Base-by-base conservation (phyloP, 2,888 invertebrate genomes). In the Bhutanitis thaidina region DNA sequence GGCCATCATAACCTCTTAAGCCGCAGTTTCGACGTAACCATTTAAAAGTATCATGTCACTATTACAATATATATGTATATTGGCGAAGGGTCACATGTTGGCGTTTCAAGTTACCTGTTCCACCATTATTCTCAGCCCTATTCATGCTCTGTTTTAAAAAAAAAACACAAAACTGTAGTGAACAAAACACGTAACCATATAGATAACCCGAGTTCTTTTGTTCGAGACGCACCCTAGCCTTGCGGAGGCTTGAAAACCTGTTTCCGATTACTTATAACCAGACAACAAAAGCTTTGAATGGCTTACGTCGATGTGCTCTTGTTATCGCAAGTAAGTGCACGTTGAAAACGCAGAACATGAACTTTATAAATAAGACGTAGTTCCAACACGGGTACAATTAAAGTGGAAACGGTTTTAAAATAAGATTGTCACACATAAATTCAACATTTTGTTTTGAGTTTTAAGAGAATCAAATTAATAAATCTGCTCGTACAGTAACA, bases 181-280 rank as follows among this genome's bases (percentile, higher is more conserved):
- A 72, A 68, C 69, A 61, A 57, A 51, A 58, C 57, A 61, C 58
- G 68, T 71, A 70, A 62, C 35, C 32, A 30, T 39, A 45, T 50
- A 50, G 59, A 54, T 58, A 64, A 61, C 46, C 13, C 29, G 47
- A 66, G 69, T 67, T 64, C 71, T 74, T 74, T 74, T 76, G 73
- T 78, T 74, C 60, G 61, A 61, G 60, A 60, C 64, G 62, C 69
- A 65, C 68, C 65, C 65, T 58, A 65, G 60, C 65, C 67, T 70
- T 74, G 75, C 71, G 62, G 61, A 65, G 67, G 65, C 71, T 71
- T 58, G 67, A 62, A 72, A 81, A 83, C 81, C 76, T 68, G 81
- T 82, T 78, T 63, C 56, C 60, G 55, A 67, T 68, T 67, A 64
- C 62, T 60, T 62, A 60, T 60, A 64, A 61, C 64, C 63, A 66